Evolutionary conservation across 2,888 invertebrate species (phyloP).

Genomic region (Andrena flavipes): DNA sequence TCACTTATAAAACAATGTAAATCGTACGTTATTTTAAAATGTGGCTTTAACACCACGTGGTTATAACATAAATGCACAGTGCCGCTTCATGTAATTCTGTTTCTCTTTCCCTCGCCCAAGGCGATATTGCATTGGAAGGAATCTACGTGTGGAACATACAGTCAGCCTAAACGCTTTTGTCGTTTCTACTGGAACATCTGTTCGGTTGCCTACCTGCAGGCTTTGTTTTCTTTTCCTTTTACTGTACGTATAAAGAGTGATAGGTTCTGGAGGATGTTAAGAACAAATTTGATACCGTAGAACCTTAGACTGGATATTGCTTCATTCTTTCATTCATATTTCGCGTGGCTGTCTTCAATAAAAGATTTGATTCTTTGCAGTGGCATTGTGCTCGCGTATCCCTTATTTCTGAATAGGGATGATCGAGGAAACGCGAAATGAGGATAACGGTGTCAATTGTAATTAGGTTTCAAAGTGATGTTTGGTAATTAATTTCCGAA

Average conservation of each 20-base stretch:
- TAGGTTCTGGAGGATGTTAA: neutral
- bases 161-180: conserved; percentile 21
- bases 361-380: too few species aligned
- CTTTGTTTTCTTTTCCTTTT: conserved; percentile 10
- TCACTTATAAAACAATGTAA: neutral
- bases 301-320: neutral
- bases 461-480: too few species aligned
- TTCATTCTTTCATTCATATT: neutral
- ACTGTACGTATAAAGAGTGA: neutral
- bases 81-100: neutral
- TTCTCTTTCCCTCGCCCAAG: neutral
- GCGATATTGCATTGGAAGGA: neutral
- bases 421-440: too few species aligned
- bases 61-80: neutral
- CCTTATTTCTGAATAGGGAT: too few species aligned
- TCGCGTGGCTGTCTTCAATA: neutral
- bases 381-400: too few species aligned
- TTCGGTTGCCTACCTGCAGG: conserved; percentile 55
- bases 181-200: conserved; percentile 37
- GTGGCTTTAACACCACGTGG: neutral
- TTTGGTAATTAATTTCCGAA: too few species aligned
- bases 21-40: neutral
- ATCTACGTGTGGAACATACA: neutral
- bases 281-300: neutral
- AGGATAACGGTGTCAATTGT: too few species aligned